Base-by-base conservation (phyloP, 1,140 invertebrate species). In the Listronotus oregonensis region DNA sequence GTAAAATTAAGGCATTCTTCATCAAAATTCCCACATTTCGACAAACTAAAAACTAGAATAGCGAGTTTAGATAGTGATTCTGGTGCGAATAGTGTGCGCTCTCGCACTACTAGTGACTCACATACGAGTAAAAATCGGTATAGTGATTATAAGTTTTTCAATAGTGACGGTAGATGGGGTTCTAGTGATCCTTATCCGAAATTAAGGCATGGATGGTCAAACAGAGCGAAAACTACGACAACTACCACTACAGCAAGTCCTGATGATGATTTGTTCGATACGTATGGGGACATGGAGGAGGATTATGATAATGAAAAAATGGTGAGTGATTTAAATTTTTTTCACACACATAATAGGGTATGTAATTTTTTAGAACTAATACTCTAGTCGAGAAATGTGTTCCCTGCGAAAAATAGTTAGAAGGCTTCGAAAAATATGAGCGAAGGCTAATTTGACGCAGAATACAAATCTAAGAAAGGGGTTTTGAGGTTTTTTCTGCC, bases 251-350 rank as follows among this genome's bases (percentile, higher is more conserved):
- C 51, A 12, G 42, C 27, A 12, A 62, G 50, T 54, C 52, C 52
- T 39, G 61, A 64, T 15, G 61, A 64, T 17, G 61, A 64, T n/a
- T 39, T 64, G 21, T 64, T 64, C 21, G 55, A 64, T 21, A 63
- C 51, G 10, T 63, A 63, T 63, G 60, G 60, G 5, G 60, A 63
- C 4, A 51, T 63, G 40, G 37, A 54, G 15, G 60, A 40, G 5
- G 61, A 49, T 14, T 14, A 46, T 14, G 34, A 37, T 37, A 12
- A 8, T 18, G 42, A 55, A 14, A 12, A 47, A 46, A 17, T 37
- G 44, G 44, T 44, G 27, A 58, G 56, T 58, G 27, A 27, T 27
- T 27, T 27, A n/a, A n/a, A n/a, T n/a, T n/a, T n/a, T n/a, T n/a
- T n/a, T n/a, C n/a, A n/a, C n/a, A n/a, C n/a, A n/a, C n/a, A n/a